Conservation (phyloP, 2,113 vertebrate species). For the Lophotis ruficrista region DNA sequence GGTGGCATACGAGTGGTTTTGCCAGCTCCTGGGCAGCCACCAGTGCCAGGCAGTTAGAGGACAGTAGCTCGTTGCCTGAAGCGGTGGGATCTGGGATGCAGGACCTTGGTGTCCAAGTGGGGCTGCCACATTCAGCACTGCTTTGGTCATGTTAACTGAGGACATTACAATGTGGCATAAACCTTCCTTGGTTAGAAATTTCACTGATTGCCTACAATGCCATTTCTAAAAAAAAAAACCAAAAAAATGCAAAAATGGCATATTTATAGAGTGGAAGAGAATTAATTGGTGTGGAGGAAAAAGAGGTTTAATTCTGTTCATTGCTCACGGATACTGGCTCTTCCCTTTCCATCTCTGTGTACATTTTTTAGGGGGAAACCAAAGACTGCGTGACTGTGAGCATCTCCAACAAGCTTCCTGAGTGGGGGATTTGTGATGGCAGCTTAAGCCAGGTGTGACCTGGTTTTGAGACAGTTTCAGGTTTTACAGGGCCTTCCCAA, state of each 20-base stretch:
- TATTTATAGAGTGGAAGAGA: background rate
- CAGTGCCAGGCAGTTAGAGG: background rate
- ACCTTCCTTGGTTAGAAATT: background rate
- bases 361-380: background rate
- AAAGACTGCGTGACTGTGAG: background rate
- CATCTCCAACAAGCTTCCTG: background rate
- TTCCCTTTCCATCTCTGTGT: background rate
- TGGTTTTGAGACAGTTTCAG: background rate
- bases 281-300: background rate
- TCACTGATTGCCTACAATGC: background rate
- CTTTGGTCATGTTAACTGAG: background rate
- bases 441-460: background rate
- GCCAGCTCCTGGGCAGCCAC: background rate
- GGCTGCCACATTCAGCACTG: background rate
- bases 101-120: background rate
- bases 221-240: background rate
- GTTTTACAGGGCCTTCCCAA: background rate
- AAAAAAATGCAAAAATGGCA: background rate
- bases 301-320: background rate
- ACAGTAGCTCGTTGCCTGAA: background rate
- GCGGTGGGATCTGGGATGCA: accelerated
- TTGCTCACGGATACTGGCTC: background rate
- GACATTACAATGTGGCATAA: background rate
- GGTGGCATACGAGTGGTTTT: accelerated
- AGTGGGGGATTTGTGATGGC: background rate